phyloP scores from a whole-genome alignment of 2,888 invertebrate species.

The Papilio gigon region DNA sequence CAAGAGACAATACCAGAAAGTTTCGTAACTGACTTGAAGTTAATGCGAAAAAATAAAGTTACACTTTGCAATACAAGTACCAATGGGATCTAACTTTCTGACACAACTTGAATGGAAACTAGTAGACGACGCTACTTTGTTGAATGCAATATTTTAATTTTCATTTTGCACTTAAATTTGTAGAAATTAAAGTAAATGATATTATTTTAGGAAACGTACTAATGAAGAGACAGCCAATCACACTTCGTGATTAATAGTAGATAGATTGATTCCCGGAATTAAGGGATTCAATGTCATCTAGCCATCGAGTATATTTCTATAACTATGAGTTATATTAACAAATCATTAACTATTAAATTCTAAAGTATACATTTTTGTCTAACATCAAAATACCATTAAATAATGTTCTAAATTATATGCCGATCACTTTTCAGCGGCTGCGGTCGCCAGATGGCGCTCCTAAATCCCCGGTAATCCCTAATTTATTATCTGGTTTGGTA shows the following conservation, averaged over 20 bases:
- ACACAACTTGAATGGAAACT: slow-evolving; percentile 34
- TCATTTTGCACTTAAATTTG: neutral
- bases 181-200: neutral
- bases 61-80: slow-evolving; percentile 32
- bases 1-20: slow-evolving; percentile 28
- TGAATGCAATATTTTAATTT: slow-evolving; percentile 10
- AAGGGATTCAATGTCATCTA: too few species aligned
- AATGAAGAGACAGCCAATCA: too few species aligned
- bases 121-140: slow-evolving; percentile 17
- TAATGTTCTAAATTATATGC: slow-evolving; percentile 6
- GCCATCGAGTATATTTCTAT: too few species aligned
- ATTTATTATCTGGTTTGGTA: slow-evolving; percentile 73
- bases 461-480: slow-evolving; percentile 66
- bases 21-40: slow-evolving; percentile 37
- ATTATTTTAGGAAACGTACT: neutral
- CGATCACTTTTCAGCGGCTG: slow-evolving; percentile 30
- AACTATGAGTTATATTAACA: too few species aligned
- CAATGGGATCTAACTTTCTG: slow-evolving; percentile 31
- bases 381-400: slow-evolving; percentile 6
- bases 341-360: too few species aligned
- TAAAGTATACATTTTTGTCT: neutral
- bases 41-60: slow-evolving; percentile 33
- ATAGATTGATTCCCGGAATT: too few species aligned
- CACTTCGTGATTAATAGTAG: too few species aligned
- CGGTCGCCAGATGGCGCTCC: slow-evolving; percentile 62